These are phyloP conservation scores for Zonitis immaculata DNA, from an alignment of 2,888 invertebrate genomes.

Conservation along the genomic window DNA sequence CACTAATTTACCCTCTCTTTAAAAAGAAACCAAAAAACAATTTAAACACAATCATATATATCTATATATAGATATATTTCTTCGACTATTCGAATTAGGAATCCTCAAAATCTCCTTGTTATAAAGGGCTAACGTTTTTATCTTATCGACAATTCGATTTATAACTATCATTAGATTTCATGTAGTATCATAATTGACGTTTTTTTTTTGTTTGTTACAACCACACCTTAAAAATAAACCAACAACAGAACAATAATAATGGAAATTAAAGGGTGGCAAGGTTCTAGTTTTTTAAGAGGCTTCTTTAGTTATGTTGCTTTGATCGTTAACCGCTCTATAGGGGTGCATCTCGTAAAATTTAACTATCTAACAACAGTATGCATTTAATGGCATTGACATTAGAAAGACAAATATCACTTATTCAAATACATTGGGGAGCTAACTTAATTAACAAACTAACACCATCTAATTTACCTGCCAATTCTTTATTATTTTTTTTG, in stretches of 20 bases:
- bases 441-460: neutral
- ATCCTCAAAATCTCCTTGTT: neutral
- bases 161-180: conserved; percentile 7
- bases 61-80: too few relatives aligned
- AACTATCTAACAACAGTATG: conserved; percentile 25
- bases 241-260: neutral
- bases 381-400: neutral
- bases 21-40: too few relatives aligned
- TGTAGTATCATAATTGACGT: conserved; percentile 5
- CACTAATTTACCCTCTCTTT: neutral
- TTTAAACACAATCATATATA: too few relatives aligned
- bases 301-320: conserved; percentile 39
- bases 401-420: neutral
- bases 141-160: conserved; percentile 7
- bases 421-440: neutral
- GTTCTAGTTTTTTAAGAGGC: conserved; percentile 33
- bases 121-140: conserved; percentile 2
- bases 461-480: neutral
- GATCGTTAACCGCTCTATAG: conserved; percentile 32
- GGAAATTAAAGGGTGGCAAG: conserved; percentile 27
- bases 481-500: too few relatives aligned
- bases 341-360: conserved; percentile 30
- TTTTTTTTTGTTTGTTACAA: conserved; percentile 8
- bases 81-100: neutral
- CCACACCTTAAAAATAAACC: conserved; percentile 13